These are phyloP conservation scores for Zosterops hypoxanthus DNA, from an alignment of 2,113 vertebrate genomes.

Conservation along the genomic window DNA sequence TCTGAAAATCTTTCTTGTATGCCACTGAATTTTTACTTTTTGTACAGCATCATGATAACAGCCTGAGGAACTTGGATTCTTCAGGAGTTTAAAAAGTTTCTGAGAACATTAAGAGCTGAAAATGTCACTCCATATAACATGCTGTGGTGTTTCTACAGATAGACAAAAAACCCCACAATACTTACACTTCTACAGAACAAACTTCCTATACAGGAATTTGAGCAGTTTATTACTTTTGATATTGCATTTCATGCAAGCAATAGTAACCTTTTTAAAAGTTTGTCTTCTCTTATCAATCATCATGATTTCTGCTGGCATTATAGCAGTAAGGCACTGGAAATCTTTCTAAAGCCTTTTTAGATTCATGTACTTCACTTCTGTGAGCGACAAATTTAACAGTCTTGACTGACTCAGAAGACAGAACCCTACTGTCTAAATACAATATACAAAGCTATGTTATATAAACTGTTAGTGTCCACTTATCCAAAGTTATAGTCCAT, in stretches of 20 bases:
- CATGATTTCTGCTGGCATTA: accelerated
- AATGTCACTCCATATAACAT: neutral
- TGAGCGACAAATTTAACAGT: neutral
- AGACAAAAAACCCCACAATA: neutral
- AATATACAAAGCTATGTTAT: neutral
- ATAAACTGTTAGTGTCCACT: neutral
- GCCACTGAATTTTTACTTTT: neutral
- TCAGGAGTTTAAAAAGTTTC: neutral
- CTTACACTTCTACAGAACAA: neutral
- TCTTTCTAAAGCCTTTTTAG: neutral
- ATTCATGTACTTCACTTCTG: neutral
- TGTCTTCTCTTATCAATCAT: neutral
- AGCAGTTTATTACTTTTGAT: neutral
- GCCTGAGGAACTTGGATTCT: neutral
- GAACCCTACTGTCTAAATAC: neutral
- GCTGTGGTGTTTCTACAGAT: neutral
- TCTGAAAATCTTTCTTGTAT: neutral
- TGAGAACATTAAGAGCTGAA: neutral
- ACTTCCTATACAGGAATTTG: neutral
- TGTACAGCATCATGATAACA: neutral
- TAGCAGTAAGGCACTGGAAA: neutral
- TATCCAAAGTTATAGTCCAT: neutral
- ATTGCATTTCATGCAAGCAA: neutral
- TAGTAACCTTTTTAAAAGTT: neutral
- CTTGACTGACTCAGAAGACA: neutral